Base-by-base conservation (phyloP, 2,113 vertebrate species). In the Megaceryle torquata region DNA sequence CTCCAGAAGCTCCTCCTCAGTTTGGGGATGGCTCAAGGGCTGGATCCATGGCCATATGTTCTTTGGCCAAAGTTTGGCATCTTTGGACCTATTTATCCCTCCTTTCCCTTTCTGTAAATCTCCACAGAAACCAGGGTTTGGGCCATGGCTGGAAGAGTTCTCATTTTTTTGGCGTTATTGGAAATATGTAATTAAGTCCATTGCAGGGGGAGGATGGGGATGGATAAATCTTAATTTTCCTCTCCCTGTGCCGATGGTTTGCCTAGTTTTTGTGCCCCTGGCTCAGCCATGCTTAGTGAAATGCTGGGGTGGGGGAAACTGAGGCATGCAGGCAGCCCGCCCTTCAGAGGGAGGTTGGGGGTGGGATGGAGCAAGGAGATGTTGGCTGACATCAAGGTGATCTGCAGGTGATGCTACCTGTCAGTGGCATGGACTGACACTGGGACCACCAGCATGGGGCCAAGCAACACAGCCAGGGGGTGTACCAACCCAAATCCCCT, bases 171-270 rank as follows among this genome's bases (percentile, higher is more conserved):
- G 50, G 57, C 2, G 2, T 70, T 86, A 33, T 63, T 94, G 93
- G 96, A 68, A 95, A 91, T 96, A 88, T 95, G 16, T 97, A 92
- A 96, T 96, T 94, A 95, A 95, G 92, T 59, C 21, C 1, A 7
- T 33, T 21, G 75, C 7, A 16, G 71, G 81, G 90, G 31, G 33
- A 48, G 59, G 79, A 43, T 39, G 83, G 72, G 71, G 69, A 81
- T 15, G 88, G 64, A 37, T 44, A n/a, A 78, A 86, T 81, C 67
- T 68, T 50, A 63, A 33, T 26, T 74, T 61, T 87, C 43, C 22
- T 80, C 88, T 63, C 33, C 75, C 59, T 48, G 43, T 1, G 10
- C 44, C 2, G 1, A 5, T 56, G 76, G 26, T 53, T 60, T 37
- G 10, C 31, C 22, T 0, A 0, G 5, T 13, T 46, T 91, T 82